A percentile compares a stretch with the other conserved stretches of the same genome.
Evolutionary conservation across 2,113 vertebrate species (phyloP).

Genomic region (Hemiscyllium ocellatum): DNA sequence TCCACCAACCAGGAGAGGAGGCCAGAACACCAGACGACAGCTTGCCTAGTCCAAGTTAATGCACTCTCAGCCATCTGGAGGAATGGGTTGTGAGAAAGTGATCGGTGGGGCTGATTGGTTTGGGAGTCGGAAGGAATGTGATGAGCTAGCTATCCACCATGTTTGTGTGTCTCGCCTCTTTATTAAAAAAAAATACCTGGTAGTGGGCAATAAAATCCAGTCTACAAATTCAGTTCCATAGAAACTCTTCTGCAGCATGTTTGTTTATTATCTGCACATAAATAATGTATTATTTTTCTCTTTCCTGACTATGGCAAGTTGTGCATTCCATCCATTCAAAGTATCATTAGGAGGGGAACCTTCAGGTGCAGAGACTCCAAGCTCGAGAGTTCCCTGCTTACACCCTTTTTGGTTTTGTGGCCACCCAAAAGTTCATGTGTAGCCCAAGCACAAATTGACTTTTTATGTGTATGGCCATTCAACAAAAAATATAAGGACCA

Average conservation of each 20-base stretch:
- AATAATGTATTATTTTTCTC: not conserved
- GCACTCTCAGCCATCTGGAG: too few relatives aligned
- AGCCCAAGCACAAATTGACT: not conserved
- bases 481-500: not conserved
- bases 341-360: not conserved
- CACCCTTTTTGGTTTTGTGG: not conserved
- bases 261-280: not conserved
- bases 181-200: too few relatives aligned
- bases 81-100: too few relatives aligned
- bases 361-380: not conserved
- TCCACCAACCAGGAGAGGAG: too few relatives aligned
- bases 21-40: too few relatives aligned
- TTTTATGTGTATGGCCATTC: not conserved
- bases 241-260: not conserved
- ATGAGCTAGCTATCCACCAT: too few relatives aligned
- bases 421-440: not conserved
- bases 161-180: too few relatives aligned
- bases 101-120: too few relatives aligned
- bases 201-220: too few relatives aligned
- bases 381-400: not conserved
- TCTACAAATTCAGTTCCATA: not conserved
- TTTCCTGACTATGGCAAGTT: not conserved
- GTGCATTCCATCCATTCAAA: not conserved
- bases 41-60: too few relatives aligned
- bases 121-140: too few relatives aligned